Evolutionary conservation across 2,797 vertebrate genomes (phyloP).

Genomic region (Fistularia tabacaria): DNA sequence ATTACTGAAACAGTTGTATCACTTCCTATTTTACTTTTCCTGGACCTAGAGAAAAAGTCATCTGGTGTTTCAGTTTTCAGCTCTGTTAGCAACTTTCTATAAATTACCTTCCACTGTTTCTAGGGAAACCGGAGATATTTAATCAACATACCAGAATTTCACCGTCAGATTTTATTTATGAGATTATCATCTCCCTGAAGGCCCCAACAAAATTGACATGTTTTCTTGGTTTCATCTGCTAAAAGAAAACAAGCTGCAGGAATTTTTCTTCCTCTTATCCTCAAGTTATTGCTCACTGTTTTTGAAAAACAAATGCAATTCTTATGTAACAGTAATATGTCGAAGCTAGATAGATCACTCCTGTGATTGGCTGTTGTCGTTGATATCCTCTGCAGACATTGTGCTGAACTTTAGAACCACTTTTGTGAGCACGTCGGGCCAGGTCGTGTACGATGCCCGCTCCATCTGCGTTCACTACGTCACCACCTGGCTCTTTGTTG

Average conservation of each 20-base stretch:
- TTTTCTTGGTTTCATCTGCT: not conserved
- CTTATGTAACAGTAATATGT: not conserved
- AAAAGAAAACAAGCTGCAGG: not conserved
- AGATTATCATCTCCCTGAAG: no score
- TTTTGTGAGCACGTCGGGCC: slow-evolving; percentile 96
- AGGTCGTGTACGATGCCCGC: slow-evolving; percentile 96
- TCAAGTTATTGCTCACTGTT: not conserved
- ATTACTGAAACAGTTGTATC: no score
- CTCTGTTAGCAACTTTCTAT: no score
- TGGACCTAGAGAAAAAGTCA: no score
- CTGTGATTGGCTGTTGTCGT: slow-evolving; percentile 16
- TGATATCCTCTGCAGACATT: slow-evolving; percentile 79
- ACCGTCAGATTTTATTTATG: no score
- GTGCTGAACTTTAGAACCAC: slow-evolving; percentile 96
- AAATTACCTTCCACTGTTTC: no score
- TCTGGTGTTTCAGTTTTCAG: no score
- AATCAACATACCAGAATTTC: no score
- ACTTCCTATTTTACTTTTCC: no score
- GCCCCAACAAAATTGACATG: no score
- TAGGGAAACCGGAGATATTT: no score
- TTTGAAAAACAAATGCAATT: not conserved
- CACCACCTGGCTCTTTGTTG: slow-evolving; percentile 97
- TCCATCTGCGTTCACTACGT: slow-evolving; percentile 97
- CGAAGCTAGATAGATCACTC: not conserved
- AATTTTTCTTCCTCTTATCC: not conserved